Base-by-base conservation (phyloP, 2,888 invertebrate species). In the Papilio protenor region DNA sequence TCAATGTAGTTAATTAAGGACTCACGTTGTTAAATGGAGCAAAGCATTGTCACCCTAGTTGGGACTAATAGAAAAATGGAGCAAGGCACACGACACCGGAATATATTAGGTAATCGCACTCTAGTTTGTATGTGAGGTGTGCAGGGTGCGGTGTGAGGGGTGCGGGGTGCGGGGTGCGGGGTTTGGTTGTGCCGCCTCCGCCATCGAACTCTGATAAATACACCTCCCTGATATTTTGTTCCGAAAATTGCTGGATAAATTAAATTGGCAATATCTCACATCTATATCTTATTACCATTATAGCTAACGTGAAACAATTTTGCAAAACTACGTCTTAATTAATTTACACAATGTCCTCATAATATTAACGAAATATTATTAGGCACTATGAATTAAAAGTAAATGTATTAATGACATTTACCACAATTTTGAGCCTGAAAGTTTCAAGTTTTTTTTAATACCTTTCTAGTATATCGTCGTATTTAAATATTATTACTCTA, bases 31-130 rank as follows among this genome's bases (percentile, higher is more conserved):
- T 40, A 64, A 33, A 64, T 14, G 16, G 27, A 27, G 11, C 18
- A 69, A 69, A 69, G 21, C 5, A 69, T 78, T 72, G 72, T 55
- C 52, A 73, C 72, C 78, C 75, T 72, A 18, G 64, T 40, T 55
- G 47, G 72, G 71, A 75, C 78, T 78, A 88, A 91, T 90, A 89
- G 91, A 92, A 91, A 93, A 92, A 93, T 92, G 90, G 78, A 78
- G 92, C 87, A 87, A 86, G 88, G 88, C 88, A 89, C 87, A 91
- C 91, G 92, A 92, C 91, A 90, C 87, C 87, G 87, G 91, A 92
- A 93, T 93, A 93, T 90, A 92, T 92, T 90, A 93, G 87, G 89
- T 90, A 92, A 92, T 92, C 91, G 89, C 72, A 89, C 89, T 89
- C 89, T 89, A 90, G 88, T 89, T 90, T 89, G 90, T 90, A 90